A percentile compares a stretch with the other conserved stretches of the same genome.
Evolutionary conservation across 1,140 invertebrate genomes (phyloP).

Genomic region (Drosophila repletoides): DNA sequence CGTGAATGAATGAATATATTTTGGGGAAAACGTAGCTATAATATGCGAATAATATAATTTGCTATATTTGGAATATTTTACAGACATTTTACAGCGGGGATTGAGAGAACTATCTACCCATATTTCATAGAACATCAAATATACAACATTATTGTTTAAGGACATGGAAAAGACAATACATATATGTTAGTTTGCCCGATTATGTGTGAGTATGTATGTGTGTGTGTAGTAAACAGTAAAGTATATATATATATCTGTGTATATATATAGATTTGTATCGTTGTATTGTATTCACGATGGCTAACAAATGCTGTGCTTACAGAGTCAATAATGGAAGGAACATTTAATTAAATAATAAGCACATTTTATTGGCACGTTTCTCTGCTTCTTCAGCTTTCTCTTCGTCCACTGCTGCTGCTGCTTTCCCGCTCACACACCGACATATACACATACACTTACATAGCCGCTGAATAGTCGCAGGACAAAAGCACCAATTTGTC

Average conservation of each 20-base stretch:
- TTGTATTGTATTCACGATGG: conserved; percentile 54
- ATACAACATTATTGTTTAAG: too few relatives aligned
- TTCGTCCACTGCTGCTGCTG: too few relatives aligned
- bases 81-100: too few relatives aligned
- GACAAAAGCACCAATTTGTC: conserved; percentile 68
- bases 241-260: conserved; percentile 1
- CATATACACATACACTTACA: conserved; percentile 5
- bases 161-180: too few relatives aligned
- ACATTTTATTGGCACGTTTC: conserved; percentile 22
- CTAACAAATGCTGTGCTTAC: conserved; percentile 20
- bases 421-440: conserved; percentile 1
- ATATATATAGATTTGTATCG: conserved; percentile 31
- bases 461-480: conserved; percentile 37
- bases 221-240: not conserved
- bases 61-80: too few relatives aligned
- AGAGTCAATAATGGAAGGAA: conserved; percentile 42
- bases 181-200: not conserved
- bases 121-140: too few relatives aligned
- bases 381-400: conserved; percentile 1
- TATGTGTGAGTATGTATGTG: not conserved
- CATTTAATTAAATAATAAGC: conserved; percentile 57
- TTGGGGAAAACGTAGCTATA: too few relatives aligned
- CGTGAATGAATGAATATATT: not conserved
- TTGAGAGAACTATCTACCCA: too few relatives aligned
- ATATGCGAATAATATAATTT: too few relatives aligned